A percentile compares a stretch with the other conserved stretches of the same genome.
Conservation (phyloP, 2,113 vertebrate genomes). For the Ia io region DNA sequence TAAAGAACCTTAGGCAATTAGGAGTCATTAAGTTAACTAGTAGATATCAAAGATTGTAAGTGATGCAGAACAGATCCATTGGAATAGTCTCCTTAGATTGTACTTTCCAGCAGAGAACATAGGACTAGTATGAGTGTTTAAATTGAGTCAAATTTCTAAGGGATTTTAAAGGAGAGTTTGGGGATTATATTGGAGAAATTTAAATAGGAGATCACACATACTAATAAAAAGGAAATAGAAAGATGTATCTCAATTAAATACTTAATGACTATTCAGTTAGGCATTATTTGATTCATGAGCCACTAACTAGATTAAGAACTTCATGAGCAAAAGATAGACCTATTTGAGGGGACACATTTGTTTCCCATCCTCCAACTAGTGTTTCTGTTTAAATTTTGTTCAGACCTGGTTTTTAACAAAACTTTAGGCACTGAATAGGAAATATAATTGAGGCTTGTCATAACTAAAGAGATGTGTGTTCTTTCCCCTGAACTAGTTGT, state of each 20-base stretch:
- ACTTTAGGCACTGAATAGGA: background rate
- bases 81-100: background rate
- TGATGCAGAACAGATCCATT: background rate
- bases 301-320: background rate
- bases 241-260: background rate
- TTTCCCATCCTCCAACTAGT: background rate
- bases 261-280: background rate
- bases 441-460: background rate
- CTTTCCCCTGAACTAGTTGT: background rate
- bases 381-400: conserved; percentile 45
- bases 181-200: conserved; percentile 9
- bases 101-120: background rate
- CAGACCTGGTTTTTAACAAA: background rate
- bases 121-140: background rate
- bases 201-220: background rate
- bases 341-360: background rate
- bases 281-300: background rate
- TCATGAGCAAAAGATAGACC: background rate
- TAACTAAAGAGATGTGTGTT: background rate
- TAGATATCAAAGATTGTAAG: background rate
- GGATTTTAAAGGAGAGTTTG: conserved; percentile 8
- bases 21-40: background rate
- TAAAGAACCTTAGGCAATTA: background rate
- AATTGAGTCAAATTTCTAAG: conserved; percentile 17
- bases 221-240: background rate